Evolutionary conservation across 1,140 invertebrate species (phyloP).

Genomic region (Radopholus similis): DNA sequence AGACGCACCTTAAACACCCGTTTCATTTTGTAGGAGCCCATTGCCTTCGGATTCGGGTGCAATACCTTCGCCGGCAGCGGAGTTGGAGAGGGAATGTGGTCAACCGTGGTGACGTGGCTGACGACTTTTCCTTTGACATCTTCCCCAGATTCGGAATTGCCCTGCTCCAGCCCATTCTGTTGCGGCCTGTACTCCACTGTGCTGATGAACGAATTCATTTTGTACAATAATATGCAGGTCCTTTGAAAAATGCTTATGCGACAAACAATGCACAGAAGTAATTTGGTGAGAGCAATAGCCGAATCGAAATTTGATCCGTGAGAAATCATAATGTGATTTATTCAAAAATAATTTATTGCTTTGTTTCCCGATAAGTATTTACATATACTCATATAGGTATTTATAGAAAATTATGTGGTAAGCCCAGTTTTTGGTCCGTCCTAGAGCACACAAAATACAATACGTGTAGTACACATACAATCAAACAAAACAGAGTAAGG

Average conservation of each 20-base stretch:
- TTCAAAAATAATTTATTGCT: too few species aligned
- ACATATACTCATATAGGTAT: too few species aligned
- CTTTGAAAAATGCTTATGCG: background rate
- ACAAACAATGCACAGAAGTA: background rate
- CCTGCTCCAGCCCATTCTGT: too few species aligned
- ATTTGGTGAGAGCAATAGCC: background rate
- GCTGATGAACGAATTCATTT: constrained; percentile 16
- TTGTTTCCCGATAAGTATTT: too few species aligned
- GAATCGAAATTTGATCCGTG: too few species aligned
- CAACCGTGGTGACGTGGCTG: background rate
- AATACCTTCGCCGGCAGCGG: background rate
- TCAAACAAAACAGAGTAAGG: too few species aligned
- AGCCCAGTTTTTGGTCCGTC: too few species aligned
- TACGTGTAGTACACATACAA: too few species aligned
- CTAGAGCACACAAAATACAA: too few species aligned
- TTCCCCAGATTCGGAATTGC: background rate
- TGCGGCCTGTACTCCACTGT: constrained; percentile 29
- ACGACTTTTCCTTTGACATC: background rate
- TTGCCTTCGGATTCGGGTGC: background rate
- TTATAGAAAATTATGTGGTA: too few species aligned
- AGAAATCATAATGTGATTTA: too few species aligned
- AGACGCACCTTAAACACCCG: constrained; percentile 41
- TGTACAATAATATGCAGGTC: background rate
- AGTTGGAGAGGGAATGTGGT: background rate
- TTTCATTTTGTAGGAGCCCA: constrained; percentile 18